Evolutionary conservation across 2,113 vertebrate species (phyloP).

Genomic region (Erythrolamprus reginae): DNA sequence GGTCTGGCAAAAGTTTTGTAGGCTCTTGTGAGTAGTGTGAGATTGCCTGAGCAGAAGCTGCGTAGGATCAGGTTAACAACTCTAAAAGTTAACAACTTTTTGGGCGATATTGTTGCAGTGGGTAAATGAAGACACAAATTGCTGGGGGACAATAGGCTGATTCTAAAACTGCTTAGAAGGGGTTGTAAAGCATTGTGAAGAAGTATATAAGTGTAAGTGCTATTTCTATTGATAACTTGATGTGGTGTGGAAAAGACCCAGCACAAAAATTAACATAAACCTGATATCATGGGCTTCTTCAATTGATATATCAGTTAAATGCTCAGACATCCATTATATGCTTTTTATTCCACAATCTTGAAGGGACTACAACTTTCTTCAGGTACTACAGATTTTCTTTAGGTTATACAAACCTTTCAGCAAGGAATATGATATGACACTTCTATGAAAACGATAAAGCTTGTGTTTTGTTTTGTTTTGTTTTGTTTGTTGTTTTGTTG

Average conservation of each 20-base stretch:
- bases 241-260: not conserved
- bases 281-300: not conserved
- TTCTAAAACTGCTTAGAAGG: not conserved
- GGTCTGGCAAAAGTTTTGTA: too few relatives aligned
- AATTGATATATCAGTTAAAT: not conserved
- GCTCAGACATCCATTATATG: not conserved
- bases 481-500: not conserved
- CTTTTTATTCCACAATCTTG: not conserved
- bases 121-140: not conserved
- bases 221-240: not conserved
- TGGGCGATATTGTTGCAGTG: too few relatives aligned
- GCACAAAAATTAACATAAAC: not conserved
- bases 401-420: not conserved
- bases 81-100: too few relatives aligned
- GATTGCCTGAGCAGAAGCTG: too few relatives aligned
- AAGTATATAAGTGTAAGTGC: not conserved
- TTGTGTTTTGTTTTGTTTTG: not conserved
- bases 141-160: not conserved
- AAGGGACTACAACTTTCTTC: not conserved
- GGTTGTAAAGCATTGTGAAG: not conserved
- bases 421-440: not conserved
- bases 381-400: not conserved
- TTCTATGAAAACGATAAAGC: slow-evolving; percentile 49
- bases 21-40: too few relatives aligned
- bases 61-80: too few relatives aligned